phyloP scores from a whole-genome alignment of 2,797 vertebrate genomes.

The Clamator glandarius region DNA sequence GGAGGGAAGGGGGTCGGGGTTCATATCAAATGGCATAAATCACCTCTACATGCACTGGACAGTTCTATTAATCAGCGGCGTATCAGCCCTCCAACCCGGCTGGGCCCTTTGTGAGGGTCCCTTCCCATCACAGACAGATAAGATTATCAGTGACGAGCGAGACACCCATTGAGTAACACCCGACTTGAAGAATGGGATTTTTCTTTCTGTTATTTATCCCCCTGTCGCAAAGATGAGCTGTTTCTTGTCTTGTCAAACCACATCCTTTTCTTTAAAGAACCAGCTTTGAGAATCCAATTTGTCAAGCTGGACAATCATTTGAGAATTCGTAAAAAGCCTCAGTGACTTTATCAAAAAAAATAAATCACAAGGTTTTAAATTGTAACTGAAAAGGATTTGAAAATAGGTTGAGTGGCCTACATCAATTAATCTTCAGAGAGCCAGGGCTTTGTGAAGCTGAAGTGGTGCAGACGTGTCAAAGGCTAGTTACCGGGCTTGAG shows the following conservation, averaged over 20 bases:
- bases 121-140: slow-evolving; percentile 87
- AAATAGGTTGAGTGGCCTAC: slow-evolving; percentile 76
- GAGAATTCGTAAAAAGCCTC: slow-evolving; percentile 80
- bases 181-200: slow-evolving; percentile 75
- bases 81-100: slow-evolving; percentile 81
- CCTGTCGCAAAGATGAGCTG: slow-evolving; percentile 81
- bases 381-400: slow-evolving; percentile 78
- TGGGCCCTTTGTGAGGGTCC: slow-evolving; percentile 83
- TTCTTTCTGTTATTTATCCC: slow-evolving; percentile 82
- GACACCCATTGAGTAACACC: slow-evolving; percentile 81
- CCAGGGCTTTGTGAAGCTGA: slow-evolving; percentile 63
- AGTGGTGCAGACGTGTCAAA: slow-evolving; percentile 61
- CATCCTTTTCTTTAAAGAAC: slow-evolving; percentile 83
- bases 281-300: slow-evolving; percentile 85
- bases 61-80: slow-evolving; percentile 84
- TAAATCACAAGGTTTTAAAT: slow-evolving; percentile 84
- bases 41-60: slow-evolving; percentile 80
- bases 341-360: slow-evolving; percentile 83
- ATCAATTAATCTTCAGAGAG: slow-evolving; percentile 81
- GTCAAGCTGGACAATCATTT: slow-evolving; percentile 83
- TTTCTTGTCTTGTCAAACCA: slow-evolving; percentile 83
- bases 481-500: slow-evolving; percentile 27
- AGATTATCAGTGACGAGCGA: slow-evolving; percentile 88
- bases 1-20: slow-evolving; percentile 30
- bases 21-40: slow-evolving; percentile 82